phyloP scores from a whole-genome alignment of 2,888 invertebrate species.

The Adineta ricciae region DNA sequence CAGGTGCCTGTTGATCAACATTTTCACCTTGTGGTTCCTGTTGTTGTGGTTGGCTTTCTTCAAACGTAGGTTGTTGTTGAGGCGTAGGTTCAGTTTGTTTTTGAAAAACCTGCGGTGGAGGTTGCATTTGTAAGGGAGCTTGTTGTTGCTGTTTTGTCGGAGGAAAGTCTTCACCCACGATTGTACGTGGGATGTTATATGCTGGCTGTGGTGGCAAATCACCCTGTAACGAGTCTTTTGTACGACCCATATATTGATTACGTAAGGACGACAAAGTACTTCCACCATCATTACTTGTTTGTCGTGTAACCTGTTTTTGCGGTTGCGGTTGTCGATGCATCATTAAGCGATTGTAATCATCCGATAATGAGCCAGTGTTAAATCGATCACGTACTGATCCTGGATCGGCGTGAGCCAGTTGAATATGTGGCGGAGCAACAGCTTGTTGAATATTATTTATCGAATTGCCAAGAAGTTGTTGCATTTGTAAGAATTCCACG shows the following conservation, averaged over 20 bases:
- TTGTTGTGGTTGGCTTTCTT: background rate
- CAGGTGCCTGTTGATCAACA: background rate
- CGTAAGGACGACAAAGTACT: background rate
- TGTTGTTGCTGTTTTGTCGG: background rate
- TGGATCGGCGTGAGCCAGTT: background rate
- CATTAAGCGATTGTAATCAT: background rate
- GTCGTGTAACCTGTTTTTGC: background rate
- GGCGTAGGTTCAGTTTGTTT: background rate
- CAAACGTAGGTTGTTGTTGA: background rate
- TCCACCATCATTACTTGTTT: background rate
- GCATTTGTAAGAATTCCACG: background rate
- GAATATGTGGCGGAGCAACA: background rate
- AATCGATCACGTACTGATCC: background rate
- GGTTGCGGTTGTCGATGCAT: background rate
- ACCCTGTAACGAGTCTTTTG: background rate
- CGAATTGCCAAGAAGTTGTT: background rate
- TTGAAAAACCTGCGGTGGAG: background rate
- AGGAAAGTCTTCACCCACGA: background rate
- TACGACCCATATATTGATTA: background rate
- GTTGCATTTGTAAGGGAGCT: background rate
- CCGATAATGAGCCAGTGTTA: background rate
- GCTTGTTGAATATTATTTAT: background rate
- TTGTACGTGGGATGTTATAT: background rate
- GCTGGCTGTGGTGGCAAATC: background rate
- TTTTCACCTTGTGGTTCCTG: background rate